Evolutionary conservation across 1,140 invertebrate species (phyloP).

Genomic region (Dinothrombium tinctorium): DNA sequence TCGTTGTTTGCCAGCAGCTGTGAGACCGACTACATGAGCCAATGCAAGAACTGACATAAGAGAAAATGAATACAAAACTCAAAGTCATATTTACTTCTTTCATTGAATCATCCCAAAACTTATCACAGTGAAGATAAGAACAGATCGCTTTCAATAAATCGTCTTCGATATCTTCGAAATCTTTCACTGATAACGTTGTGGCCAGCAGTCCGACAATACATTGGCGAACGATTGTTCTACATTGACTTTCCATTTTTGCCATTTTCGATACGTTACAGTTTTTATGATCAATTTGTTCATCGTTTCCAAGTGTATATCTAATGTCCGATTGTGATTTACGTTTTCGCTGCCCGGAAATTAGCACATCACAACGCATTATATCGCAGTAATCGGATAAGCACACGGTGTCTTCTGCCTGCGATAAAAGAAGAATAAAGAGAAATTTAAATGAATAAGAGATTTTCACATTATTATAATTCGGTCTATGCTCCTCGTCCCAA

Average conservation of each 20-base stretch:
- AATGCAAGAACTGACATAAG: no score
- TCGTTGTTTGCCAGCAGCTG: no score
- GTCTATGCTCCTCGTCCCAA: slow-evolving; percentile 66
- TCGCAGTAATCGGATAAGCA: slow-evolving; percentile 82
- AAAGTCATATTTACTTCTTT: slow-evolving; percentile 27
- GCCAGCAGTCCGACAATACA: slow-evolving; percentile 51
- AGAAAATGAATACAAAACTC: not conserved
- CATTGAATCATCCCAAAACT: slow-evolving; percentile 59
- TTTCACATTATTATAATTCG: slow-evolving; percentile 30
- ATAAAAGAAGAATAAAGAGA: slow-evolving; percentile 5
- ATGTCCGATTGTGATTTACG: no score
- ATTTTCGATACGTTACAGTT: slow-evolving; percentile 6
- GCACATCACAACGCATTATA: slow-evolving; percentile 74
- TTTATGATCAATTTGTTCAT: slow-evolving; percentile 1
- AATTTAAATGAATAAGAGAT: not conserved
- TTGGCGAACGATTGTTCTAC: slow-evolving; percentile 33
- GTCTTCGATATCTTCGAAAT: slow-evolving; percentile 63
- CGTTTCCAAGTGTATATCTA: not conserved
- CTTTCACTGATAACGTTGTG: slow-evolving; percentile 42
- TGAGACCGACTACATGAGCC: no score
- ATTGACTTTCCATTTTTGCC: slow-evolving; percentile 1
- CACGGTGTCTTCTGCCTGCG: slow-evolving; percentile 62
- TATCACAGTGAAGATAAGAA: slow-evolving; percentile 70
- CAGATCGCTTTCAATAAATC: slow-evolving; percentile 63
- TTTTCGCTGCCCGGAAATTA: no score